Percentiles rank a stretch among this genome's conserved stretches.
Evolutionary conservation across 2,797 vertebrate genomes (phyloP).

Genomic region (Periophthalmus magnuspinnatus): DNA sequence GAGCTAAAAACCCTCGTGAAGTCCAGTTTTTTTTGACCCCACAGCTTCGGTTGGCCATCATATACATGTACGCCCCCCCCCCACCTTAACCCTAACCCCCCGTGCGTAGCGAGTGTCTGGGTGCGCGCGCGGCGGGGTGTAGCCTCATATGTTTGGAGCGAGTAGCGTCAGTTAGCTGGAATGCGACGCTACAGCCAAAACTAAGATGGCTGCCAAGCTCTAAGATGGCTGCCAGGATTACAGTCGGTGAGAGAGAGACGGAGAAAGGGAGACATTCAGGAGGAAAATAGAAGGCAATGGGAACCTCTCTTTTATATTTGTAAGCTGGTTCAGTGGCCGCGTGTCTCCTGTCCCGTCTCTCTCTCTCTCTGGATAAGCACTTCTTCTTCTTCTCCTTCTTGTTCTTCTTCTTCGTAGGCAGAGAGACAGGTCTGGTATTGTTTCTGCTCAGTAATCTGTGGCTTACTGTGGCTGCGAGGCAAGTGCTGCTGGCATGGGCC

Average conservation of each 20-base stretch:
- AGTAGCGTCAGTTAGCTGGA: slow-evolving; percentile 82
- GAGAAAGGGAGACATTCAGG: slow-evolving; percentile 64
- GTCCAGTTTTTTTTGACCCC: slow-evolving; percentile 62
- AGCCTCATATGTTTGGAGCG: slow-evolving; percentile 74
- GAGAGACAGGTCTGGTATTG: slow-evolving; percentile 79
- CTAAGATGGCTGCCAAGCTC: slow-evolving; percentile 97
- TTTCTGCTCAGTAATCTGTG: slow-evolving; percentile 80
- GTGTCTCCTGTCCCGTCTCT: slow-evolving; percentile 59
- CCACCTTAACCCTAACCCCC: too few relatives aligned
- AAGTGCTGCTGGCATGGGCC: slow-evolving; percentile 75
- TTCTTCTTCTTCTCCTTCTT: slow-evolving; percentile 44
- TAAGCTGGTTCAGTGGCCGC: slow-evolving; percentile 45
- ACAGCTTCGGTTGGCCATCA: slow-evolving; percentile 71
- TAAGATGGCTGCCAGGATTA: slow-evolving; percentile 92
- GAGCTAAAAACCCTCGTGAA: slow-evolving; percentile 55
- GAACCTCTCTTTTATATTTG: slow-evolving; percentile 61
- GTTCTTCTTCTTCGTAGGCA: slow-evolving; percentile 72
- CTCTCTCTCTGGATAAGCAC: slow-evolving; percentile 69
- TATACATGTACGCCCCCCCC: too few relatives aligned
- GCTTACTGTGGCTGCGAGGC: slow-evolving; percentile 76
- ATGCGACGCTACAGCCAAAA: slow-evolving; percentile 84
- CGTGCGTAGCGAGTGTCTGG: slow-evolving; percentile 59
- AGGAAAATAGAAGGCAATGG: slow-evolving; percentile 50
- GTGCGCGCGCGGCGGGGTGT: slow-evolving; percentile 49
- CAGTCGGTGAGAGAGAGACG: slow-evolving; percentile 68